Evolutionary conservation across 2,888 invertebrate genomes (phyloP).

Genomic region (Geotrupes spiniger): DNA sequence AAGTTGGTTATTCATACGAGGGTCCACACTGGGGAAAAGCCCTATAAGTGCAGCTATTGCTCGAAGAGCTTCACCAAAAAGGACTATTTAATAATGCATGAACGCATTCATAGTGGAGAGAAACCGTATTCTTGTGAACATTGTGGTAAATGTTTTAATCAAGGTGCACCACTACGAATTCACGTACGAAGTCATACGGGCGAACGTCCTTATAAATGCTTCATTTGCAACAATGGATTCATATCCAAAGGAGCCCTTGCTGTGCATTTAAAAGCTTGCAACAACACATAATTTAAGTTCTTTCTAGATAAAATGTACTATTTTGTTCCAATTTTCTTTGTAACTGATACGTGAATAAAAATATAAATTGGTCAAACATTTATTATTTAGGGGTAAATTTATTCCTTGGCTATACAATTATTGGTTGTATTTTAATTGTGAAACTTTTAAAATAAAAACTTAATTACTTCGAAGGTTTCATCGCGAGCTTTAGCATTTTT

Average conservation of each 20-base stretch:
- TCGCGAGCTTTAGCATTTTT: no score
- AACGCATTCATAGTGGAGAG: constrained; percentile 36
- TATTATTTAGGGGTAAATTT: no score
- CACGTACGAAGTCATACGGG: constrained; percentile 32
- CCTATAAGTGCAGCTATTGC: constrained; percentile 35
- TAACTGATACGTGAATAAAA: no score
- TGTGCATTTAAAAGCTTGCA: constrained; percentile 9
- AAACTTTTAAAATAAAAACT: no score
- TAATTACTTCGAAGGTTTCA: no score
- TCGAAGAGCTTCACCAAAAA: constrained; percentile 35
- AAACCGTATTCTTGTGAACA: constrained; percentile 34
- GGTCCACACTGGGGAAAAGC: constrained; percentile 34
- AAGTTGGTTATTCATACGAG: constrained; percentile 36
- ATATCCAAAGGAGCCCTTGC: constrained; percentile 30
- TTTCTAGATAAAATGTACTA: no score
- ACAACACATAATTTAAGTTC: no score
- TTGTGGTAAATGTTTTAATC: constrained; percentile 34
- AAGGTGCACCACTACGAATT: constrained; percentile 27
- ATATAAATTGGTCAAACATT: no score
- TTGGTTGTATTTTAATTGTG: no score
- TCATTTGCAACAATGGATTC: constrained; percentile 31
- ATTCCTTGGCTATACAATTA: no score
- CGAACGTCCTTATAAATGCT: constrained; percentile 32
- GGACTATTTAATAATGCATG: constrained; percentile 33
- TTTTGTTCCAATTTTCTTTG: no score